Conservation (phyloP, 2,888 invertebrate species). For the Eupeodes latifasciatus region DNA sequence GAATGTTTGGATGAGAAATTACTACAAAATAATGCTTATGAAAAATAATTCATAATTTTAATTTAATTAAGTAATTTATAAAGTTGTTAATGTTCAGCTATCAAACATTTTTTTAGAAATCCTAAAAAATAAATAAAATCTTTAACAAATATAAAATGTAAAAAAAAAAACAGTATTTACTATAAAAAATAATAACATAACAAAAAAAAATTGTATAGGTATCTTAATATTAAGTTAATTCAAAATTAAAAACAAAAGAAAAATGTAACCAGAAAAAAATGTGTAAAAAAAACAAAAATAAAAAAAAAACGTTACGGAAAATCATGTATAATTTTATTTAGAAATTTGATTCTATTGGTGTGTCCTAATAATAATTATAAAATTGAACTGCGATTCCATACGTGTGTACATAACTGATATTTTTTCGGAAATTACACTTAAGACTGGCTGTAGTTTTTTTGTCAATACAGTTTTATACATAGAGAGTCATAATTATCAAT, state of each 20-base stretch:
- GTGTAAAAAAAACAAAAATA: constrained; percentile 63
- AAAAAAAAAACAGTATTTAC: constrained; percentile 76
- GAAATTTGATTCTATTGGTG: too few species aligned
- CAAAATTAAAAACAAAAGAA: constrained; percentile 57
- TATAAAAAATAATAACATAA: constrained; percentile 43
- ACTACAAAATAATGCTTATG: constrained; percentile 32
- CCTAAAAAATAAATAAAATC: constrained; percentile 58
- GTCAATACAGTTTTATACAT: too few species aligned
- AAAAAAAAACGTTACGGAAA: constrained; percentile 53
- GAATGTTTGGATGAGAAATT: constrained; percentile 26
- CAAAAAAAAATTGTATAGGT: constrained; percentile 51
- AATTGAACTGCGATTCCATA: too few species aligned
- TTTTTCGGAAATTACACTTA: too few species aligned
- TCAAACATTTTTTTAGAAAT: constrained; percentile 50
- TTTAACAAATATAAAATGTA: constrained; percentile 44
- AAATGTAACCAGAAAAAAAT: constrained; percentile 69
- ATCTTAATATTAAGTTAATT: constrained; percentile 57
- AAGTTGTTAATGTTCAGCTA: constrained; percentile 76
- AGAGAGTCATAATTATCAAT: too few species aligned
- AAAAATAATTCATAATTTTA: constrained; percentile 29
- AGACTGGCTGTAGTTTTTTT: too few species aligned
- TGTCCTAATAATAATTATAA: too few species aligned
- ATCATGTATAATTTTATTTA: background rate
- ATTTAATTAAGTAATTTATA: constrained; percentile 70
- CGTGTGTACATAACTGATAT: too few species aligned